These are phyloP conservation scores for Varecia variegata DNA, from an alignment of 2,797 vertebrate genomes.

Conservation along the genomic window DNA sequence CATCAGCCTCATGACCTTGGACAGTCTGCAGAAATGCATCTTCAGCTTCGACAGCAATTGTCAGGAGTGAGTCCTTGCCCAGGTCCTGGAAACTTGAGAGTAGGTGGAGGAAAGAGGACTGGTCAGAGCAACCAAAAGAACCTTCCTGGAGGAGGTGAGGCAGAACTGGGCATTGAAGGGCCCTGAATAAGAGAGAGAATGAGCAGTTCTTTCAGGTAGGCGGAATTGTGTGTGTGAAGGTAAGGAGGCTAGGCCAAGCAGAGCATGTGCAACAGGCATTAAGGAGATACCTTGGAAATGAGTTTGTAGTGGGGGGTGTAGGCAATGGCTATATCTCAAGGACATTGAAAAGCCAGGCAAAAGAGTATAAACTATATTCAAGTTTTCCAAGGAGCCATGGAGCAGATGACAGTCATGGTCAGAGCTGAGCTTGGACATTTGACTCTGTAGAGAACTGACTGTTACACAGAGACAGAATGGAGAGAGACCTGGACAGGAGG, in stretches of 20 bases:
- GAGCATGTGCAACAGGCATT: not conserved
- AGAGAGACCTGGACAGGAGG: not conserved
- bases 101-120: too few relatives aligned
- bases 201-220: not conserved
- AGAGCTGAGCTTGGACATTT: not conserved
- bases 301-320: not conserved
- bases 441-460: not conserved
- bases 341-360: not conserved
- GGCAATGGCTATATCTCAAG: not conserved
- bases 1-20: slow-evolving; percentile 91
- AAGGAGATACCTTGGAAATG: not conserved
- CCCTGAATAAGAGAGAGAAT: not conserved
- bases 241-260: not conserved
- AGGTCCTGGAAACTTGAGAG: not conserved
- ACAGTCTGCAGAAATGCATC: slow-evolving; percentile 90
- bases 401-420: not conserved
- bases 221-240: not conserved
- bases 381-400: not conserved
- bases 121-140: not conserved
- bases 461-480: not conserved
- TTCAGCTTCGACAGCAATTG: slow-evolving; percentile 91
- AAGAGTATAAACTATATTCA: not conserved
- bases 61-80: slow-evolving; percentile 86
- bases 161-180: not conserved
- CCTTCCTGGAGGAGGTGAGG: not conserved